These are phyloP conservation scores for Trypoxylon attenuatum DNA, from an alignment of 2,888 invertebrate genomes.

Conservation along the genomic window DNA sequence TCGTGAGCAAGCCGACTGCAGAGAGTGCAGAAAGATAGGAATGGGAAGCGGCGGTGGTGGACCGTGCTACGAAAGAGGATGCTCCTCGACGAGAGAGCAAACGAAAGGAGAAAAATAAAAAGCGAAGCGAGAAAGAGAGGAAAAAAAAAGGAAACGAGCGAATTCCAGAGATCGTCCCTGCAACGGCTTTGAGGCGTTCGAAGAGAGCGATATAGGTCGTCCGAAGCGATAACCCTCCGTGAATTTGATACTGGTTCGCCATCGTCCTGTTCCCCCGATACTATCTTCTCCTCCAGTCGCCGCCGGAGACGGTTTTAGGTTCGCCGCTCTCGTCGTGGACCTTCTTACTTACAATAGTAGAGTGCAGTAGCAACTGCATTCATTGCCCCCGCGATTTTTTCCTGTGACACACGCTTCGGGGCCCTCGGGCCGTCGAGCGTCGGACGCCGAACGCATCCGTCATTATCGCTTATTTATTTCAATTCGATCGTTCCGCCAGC, in stretches of 20 bases:
- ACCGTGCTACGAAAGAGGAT: too few relatives aligned
- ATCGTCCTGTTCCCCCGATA: constrained; percentile 40
- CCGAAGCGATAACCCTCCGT: constrained; percentile 54
- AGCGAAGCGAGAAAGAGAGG: neutral
- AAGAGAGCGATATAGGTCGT: constrained; percentile 43
- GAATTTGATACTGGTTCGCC: constrained; percentile 34
- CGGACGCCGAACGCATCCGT: too few relatives aligned
- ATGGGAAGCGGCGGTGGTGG: neutral
- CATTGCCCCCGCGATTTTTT: too few relatives aligned
- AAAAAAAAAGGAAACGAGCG: constrained; percentile 10
- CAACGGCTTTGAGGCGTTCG: constrained; percentile 21
- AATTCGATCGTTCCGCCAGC: constrained; percentile 21
- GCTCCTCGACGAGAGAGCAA: neutral
- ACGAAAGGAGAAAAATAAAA: neutral
- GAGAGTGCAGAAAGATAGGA: neutral
- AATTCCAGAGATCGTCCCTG: constrained; percentile 51
- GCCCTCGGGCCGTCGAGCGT: too few relatives aligned
- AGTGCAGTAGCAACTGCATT: too few relatives aligned
- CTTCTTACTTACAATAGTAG: too few relatives aligned
- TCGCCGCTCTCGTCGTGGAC: neutral
- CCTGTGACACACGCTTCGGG: too few relatives aligned
- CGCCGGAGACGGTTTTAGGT: neutral
- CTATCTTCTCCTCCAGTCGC: constrained; percentile 9
- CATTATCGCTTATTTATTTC: constrained; percentile 6
- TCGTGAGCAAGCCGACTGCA: too few relatives aligned